A percentile compares a stretch with the other conserved stretches of the same genome.
These are phyloP conservation scores for Ochropacha duplaris DNA, from an alignment of 2,888 invertebrate genomes.

Conservation along the genomic window DNA sequence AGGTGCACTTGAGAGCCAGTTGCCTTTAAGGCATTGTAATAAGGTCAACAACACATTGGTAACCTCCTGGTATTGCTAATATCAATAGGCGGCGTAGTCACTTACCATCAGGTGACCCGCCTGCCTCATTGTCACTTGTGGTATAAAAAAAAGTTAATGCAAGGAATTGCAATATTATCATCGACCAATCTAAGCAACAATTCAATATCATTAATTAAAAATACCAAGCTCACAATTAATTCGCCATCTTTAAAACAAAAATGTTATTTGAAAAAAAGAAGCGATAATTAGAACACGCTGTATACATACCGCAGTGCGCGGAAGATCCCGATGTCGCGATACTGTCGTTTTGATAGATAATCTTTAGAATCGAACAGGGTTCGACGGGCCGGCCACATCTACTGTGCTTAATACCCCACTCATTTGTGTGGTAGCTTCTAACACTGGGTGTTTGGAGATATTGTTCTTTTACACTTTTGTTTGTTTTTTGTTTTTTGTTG, in stretches of 20 bases:
- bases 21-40: too few relatives aligned
- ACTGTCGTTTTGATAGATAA: constrained; percentile 79
- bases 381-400: constrained; percentile 52
- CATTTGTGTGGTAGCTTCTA: constrained; percentile 37
- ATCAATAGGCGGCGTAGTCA: too few relatives aligned
- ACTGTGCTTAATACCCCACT: constrained; percentile 44
- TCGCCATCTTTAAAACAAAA: neutral
- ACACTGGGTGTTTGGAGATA: neutral
- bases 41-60: too few relatives aligned
- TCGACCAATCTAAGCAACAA: neutral
- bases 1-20: too few relatives aligned
- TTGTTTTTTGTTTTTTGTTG: too few relatives aligned
- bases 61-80: too few relatives aligned
- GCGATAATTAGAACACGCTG: constrained; percentile 27
- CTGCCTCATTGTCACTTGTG: too few relatives aligned
- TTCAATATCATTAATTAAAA: neutral
- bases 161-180: neutral
- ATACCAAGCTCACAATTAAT: neutral
- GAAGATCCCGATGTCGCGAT: constrained; percentile 62
- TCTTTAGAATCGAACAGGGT: constrained; percentile 76
- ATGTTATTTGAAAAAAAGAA: neutral
- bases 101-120: too few relatives aligned
- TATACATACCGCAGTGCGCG: constrained; percentile 42
- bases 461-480: constrained; percentile 3
- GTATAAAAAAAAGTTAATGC: too few relatives aligned